Evolutionary conservation across 2,113 vertebrate genomes (phyloP).

Genomic region (Engystomops pustulosus): DNA sequence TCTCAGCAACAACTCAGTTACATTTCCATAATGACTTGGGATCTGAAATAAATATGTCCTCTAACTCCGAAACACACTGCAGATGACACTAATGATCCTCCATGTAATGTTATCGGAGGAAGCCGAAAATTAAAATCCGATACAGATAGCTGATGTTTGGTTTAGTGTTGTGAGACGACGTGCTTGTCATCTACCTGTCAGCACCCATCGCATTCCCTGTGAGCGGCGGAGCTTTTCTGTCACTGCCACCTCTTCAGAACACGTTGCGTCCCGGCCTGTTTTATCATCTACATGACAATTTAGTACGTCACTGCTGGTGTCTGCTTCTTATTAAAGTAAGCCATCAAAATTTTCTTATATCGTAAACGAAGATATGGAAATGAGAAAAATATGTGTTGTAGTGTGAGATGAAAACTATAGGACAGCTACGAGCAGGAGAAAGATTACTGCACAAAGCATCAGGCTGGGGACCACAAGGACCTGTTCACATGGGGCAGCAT

Average conservation of each 20-base stretch:
- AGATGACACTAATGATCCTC: constrained; percentile 45
- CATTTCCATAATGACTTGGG: constrained; percentile 19
- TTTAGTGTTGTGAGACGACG: constrained; percentile 49
- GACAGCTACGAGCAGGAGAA: not conserved
- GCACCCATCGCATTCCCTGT: constrained; percentile 21
- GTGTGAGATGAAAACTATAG: constrained; percentile 18
- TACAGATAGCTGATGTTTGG: constrained; percentile 50
- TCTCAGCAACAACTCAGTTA: not conserved
- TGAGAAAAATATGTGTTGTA: constrained; percentile 41
- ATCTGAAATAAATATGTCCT: constrained; percentile 18
- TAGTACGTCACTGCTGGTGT: constrained; percentile 45
- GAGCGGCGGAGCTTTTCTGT: constrained; percentile 22
- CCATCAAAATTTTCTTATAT: constrained; percentile 29
- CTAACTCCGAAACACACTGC: constrained; percentile 28
- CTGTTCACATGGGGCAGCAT: not conserved
- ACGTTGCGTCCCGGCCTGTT: not conserved
- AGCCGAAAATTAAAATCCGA: constrained; percentile 49
- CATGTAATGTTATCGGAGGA: constrained; percentile 43
- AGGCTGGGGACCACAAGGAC: not conserved
- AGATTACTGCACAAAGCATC: not conserved
- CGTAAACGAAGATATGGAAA: not conserved
- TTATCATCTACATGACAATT: constrained; percentile 50
- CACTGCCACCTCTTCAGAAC: constrained; percentile 48
- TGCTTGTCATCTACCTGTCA: constrained; percentile 53
- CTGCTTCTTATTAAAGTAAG: constrained; percentile 49